Base-by-base conservation (phyloP, 2,888 invertebrate species). In the Ptilodon capucinus region DNA sequence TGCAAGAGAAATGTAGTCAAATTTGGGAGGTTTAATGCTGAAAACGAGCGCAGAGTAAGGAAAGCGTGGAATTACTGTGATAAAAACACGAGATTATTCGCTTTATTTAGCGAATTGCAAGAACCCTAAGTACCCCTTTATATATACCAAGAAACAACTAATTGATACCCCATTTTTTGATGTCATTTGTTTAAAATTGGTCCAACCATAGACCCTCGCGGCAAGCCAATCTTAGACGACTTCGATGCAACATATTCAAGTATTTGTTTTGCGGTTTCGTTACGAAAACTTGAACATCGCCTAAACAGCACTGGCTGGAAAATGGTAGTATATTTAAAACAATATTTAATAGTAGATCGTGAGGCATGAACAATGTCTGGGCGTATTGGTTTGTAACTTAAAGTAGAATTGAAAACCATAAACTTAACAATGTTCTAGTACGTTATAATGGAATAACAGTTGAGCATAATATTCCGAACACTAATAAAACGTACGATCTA, bases 401-500 rank as follows among this genome's bases (percentile, higher is more conserved):
- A 45, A 45, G 39, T 40, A 44, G 21, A 41, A 38, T 30, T 43
- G 40, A 49, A 59, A 51, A n/a, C 38, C 21, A 51, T 59, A 48
- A 54, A 64, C 11, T 6, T 17, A 43, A 57, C 51, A 46, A 39
- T 46, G 49, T 54, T 57, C 34, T 41, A 48, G 42, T 46, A 46
- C 46, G 55, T 52, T 51, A 45, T 48, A 52, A 44, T 32, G 40
- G 41, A 52, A 54, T 44, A 51, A 50, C 53, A 46, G 40, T 40
- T 34, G 23, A 28, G 32, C 13, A 32, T 38, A 25, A 23, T 40
- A 56, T 51, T 58, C 53, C 44, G 46, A 45, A 32, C 34, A 34
- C 8, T 51, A 52, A 48, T 40, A 42, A 63, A 62, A 61, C 41
- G 49, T 58, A 54, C 50, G 57, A 60, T 61, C 57, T 63, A 43